Conservation (phyloP, 2,888 invertebrate species). For the Epinotia demarniana region DNA sequence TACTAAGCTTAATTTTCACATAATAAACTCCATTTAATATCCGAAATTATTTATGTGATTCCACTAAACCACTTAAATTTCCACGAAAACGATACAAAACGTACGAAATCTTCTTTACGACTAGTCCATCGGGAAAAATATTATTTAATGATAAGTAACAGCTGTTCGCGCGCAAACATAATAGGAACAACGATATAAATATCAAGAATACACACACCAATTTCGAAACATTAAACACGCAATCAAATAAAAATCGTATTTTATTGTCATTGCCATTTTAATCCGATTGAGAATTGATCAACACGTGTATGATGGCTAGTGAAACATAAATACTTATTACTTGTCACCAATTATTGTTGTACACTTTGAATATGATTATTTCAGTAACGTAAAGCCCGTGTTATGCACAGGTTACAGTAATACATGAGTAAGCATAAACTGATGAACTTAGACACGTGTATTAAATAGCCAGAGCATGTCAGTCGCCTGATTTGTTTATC, state of each 20-base stretch:
- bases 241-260: constrained; percentile 22
- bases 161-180: not conserved
- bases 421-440: too few relatives aligned
- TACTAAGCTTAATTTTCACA: too few relatives aligned
- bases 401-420: too few relatives aligned
- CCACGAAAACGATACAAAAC: not conserved
- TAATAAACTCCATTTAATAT: too few relatives aligned
- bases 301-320: constrained; percentile 17
- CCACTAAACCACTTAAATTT: not conserved
- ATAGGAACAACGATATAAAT: not conserved
- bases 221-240: not conserved
- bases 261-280: constrained; percentile 35
- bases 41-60: too few relatives aligned
- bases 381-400: too few relatives aligned
- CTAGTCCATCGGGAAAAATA: too few relatives aligned
- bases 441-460: too few relatives aligned
- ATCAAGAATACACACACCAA: not conserved
- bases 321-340: constrained; percentile 26
- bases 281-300: constrained; percentile 30
- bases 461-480: too few relatives aligned
- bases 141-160: not conserved
- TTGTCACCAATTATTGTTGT: not conserved
- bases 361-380: not conserved
- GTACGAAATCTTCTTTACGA: too few relatives aligned
- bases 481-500: too few relatives aligned